Evolutionary conservation across 1,140 invertebrate genomes (phyloP), one percentile per base, ranked within the genome.

Genomic region (Probaryconus sp.): DNA sequence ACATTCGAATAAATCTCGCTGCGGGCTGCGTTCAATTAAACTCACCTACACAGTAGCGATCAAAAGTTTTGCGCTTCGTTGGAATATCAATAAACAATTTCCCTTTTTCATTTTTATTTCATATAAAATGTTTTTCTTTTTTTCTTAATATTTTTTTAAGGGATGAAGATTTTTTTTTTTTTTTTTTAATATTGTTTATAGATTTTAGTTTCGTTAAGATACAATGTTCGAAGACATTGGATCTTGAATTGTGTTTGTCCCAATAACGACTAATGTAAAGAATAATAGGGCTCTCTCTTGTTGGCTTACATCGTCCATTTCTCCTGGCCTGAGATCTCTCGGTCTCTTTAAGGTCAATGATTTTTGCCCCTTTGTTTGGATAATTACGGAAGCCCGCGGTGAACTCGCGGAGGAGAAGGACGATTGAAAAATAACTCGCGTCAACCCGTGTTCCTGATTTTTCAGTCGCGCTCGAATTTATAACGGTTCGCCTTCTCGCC

Each of bases 321-420:
- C 56, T 26, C 38, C 37, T 11, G 17, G 24, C 1, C 17, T 20
- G 11, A n/a, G n/a, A n/a, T n/a, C n/a, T 38, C 43, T 51, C 21
- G 13, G 33, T 43, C 48, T 13, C 45, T 50, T 48, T 61, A 51
- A 63, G 47, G 45, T 63, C 58, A 61, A 30, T 37, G 38, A 56
- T 45, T 55, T 53, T 55, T 47, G 40, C 28, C 11, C 16, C 61
- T 45, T 53, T 65, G 50, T 65, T 65, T 55, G 61, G 61, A 53
- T 55, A 45, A 65, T 65, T 65, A 53, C 40, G 48, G 61, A 47
- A 65, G 61, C 40, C 40, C 40, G 17, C 28, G 38, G 31, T n/a
- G 48, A 33, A 38, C 14, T 7, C 11, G 14, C 6, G n/a, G n/a
- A n/a, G n/a, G n/a, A n/a, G n/a, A n/a, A n/a, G 4, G 28, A 3